Base-by-base conservation (phyloP, 2,113 vertebrate genomes). In the Meles meles region DNA sequence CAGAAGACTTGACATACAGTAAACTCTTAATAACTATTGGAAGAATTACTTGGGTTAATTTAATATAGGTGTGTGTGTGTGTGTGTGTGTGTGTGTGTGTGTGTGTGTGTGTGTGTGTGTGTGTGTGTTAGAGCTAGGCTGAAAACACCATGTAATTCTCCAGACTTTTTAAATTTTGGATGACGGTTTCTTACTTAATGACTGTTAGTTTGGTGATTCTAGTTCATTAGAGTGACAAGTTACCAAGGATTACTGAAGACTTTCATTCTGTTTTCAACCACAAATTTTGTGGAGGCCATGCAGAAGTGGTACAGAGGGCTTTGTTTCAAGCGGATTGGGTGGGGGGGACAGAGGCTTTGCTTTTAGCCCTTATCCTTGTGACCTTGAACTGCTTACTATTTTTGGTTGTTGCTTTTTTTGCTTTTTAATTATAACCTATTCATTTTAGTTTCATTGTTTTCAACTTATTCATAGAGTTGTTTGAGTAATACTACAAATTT, bases 371-470 rank as follows among this genome's bases (percentile, higher is more conserved):
- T 7, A 37, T 72, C 39, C 7, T 57, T 49, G 34, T 55, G 59
- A 12, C 29, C 61, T 67, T 92, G 65, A 89, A 13, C 34, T 86
- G 20, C 18, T 85, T 74, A 42, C 39, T 20, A 14, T 34, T 89
- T 86, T 89, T 14, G 6, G 31, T 29, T 71, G 49, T 20, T 93
- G 18, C 9, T 61, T 34, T 81, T 80, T 89, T 67, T 69, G n/a
- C 8, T 91, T 88, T 93, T 91, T 77, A 82, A 87, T 95, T 74
- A 83, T 65, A 93, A 69, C 44, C 34, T 90, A 9, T 34, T 95
- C 25, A 88, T 81, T 95, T 93, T 39, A 67, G 47, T 63, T 23
- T 74, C 79, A 92, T 80, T 18, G 71, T 92, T 85, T 84, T 44
- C 67, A 90, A 81, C 31, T 55, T 86, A 90, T 72, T 72, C 37